Conservation (phyloP, 2,888 invertebrate species). For the Philaethria dido region DNA sequence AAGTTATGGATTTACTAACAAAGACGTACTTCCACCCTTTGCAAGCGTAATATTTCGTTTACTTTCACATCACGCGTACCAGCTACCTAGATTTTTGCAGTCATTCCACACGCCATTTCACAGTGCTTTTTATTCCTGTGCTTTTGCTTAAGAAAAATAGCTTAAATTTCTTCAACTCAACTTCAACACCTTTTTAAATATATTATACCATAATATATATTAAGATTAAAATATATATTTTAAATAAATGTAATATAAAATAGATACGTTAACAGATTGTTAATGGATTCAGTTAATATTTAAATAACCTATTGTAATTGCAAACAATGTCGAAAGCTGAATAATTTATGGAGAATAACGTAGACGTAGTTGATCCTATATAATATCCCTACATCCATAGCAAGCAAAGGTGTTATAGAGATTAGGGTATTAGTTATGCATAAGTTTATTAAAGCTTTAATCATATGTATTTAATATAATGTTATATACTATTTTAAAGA, state of each 20-base stretch:
- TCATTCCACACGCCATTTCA: constrained; percentile 23
- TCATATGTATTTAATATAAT: too few species aligned
- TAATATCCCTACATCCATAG: neutral
- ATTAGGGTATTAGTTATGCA: constrained; percentile 1
- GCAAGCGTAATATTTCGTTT: constrained; percentile 31
- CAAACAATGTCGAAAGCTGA: constrained; percentile 2
- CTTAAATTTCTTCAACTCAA: neutral
- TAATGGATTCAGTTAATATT: neutral
- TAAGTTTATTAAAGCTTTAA: neutral
- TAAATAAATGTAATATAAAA: neutral
- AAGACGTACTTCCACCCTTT: constrained; percentile 34
- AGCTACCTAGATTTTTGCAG: constrained; percentile 38
- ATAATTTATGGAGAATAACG: constrained; percentile 7
- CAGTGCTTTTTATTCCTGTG: too few species aligned
- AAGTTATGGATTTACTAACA: constrained; percentile 34
- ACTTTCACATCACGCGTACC: constrained; percentile 40
- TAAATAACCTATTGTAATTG: constrained; percentile 10
- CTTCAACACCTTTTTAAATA: neutral
- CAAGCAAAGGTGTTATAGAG: constrained; percentile 9
- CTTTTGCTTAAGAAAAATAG: neutral
- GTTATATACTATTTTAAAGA: neutral
- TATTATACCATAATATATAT: neutral
- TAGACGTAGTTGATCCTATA: constrained; percentile 5
- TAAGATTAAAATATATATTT: too few species aligned
- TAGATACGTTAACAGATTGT: neutral